Evolutionary conservation across 2,797 vertebrate genomes (phyloP).

Genomic region (Pempheris klunzingeri): DNA sequence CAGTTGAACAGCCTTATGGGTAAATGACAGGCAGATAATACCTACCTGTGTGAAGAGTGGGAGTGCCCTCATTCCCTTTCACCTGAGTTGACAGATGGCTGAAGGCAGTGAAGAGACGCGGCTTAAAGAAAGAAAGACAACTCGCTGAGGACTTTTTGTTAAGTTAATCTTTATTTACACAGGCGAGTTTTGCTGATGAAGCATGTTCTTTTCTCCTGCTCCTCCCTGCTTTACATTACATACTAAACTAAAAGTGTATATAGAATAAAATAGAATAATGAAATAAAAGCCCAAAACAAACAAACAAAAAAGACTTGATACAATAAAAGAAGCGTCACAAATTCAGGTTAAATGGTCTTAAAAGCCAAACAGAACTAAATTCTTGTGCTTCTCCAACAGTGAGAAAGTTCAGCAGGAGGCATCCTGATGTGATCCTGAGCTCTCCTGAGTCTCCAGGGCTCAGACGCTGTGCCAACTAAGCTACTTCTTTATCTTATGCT

Average conservation of each 20-base stretch:
- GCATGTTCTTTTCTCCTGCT: background rate
- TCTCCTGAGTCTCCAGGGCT: no score
- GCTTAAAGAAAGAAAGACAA: constrained; percentile 16
- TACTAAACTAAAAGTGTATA: background rate
- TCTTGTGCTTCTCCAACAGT: background rate
- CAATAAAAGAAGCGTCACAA: background rate
- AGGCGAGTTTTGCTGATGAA: constrained; percentile 22
- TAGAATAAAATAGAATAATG: background rate
- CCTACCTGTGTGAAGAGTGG: constrained; percentile 49
- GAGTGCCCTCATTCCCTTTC: constrained; percentile 26
- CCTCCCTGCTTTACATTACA: constrained; percentile 18
- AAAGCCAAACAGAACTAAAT: background rate
- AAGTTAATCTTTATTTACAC: constrained; percentile 47
- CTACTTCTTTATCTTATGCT: no score
- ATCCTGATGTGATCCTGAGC: no score
- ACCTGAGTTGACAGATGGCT: constrained; percentile 35
- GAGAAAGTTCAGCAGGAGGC: no score
- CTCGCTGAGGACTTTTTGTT: constrained; percentile 22
- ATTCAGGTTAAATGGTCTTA: background rate
- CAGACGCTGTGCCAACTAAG: no score
- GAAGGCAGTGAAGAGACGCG: constrained; percentile 1
- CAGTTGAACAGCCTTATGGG: constrained; percentile 14
- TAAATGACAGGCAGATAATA: constrained; percentile 36
- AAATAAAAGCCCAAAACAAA: background rate
- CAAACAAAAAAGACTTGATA: background rate